Percentiles rank a stretch among this genome's conserved stretches.
These are phyloP conservation scores for Acanthiza pusilla DNA, from an alignment of 2,797 vertebrate genomes.

Conservation along the genomic window DNA sequence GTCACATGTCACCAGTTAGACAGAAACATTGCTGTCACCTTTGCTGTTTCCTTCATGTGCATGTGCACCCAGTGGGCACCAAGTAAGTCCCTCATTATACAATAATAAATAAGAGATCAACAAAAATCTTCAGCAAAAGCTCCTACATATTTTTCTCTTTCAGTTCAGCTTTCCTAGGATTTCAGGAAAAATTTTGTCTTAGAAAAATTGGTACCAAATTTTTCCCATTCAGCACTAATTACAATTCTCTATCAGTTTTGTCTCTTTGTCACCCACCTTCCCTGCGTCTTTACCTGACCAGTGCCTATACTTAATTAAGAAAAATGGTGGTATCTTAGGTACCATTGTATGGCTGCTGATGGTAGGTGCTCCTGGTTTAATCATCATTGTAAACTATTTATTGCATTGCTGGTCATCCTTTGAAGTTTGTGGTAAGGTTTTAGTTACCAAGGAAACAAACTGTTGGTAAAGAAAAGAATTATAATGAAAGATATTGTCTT, in stretches of 20 bases:
- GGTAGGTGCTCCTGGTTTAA: neutral
- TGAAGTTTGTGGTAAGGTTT: neutral
- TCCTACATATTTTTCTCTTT: neutral
- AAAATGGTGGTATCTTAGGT: neutral
- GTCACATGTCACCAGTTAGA: neutral
- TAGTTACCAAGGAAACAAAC: neutral
- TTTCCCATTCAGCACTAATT: neutral
- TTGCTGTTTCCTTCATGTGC: neutral
- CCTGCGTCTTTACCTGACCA: neutral
- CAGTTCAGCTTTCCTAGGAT: neutral
- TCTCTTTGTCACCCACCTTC: fast-evolving
- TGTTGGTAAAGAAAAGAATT: neutral
- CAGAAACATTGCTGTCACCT: neutral
- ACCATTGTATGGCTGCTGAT: neutral
- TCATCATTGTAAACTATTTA: neutral
- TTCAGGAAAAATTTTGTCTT: neutral
- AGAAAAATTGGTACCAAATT: neutral
- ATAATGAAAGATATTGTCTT: neutral
- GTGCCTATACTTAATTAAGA: neutral
- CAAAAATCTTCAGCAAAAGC: neutral
- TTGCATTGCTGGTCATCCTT: neutral
- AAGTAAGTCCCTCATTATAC: neutral
- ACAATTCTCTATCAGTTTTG: neutral
- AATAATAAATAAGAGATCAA: neutral
- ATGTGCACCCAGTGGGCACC: neutral